A percentile compares a stretch with the other conserved stretches of the same genome.
phyloP scores from a whole-genome alignment of 1,140 invertebrate genomes.

The Hirudo medicinalis region DNA sequence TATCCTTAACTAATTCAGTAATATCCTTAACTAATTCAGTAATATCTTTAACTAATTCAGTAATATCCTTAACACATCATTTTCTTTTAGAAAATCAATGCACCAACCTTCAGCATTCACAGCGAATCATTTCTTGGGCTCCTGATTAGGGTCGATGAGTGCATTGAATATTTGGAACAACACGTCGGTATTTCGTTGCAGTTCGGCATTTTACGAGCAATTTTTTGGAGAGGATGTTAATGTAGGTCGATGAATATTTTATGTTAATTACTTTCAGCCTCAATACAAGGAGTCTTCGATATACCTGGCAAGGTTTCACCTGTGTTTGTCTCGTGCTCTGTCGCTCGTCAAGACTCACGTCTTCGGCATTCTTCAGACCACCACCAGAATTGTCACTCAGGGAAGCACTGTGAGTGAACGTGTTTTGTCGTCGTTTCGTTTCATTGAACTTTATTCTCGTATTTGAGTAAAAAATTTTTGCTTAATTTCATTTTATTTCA shows the following conservation, averaged over 20 bases:
- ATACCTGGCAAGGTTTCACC: constrained; percentile 49
- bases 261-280: constrained; percentile 38
- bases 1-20: too few species aligned
- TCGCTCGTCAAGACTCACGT: constrained; percentile 62
- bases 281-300: constrained; percentile 52
- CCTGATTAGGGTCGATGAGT: constrained; percentile 69
- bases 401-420: too few species aligned
- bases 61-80: constrained; percentile 1
- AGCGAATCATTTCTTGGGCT: constrained; percentile 68
- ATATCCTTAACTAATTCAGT: too few species aligned
- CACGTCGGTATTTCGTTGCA: constrained; percentile 51
- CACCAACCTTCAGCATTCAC: constrained; percentile 62
- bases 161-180: constrained; percentile 65
- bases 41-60: background rate
- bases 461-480: too few species aligned
- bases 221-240: background rate
- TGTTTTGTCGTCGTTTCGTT: too few species aligned
- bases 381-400: constrained; percentile 56
- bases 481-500: too few species aligned
- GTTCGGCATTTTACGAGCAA: background rate
- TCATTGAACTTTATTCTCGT: too few species aligned
- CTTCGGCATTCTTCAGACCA: constrained; percentile 55
- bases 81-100: constrained; percentile 52
- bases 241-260: background rate
- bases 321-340: constrained; percentile 65